Conservation (phyloP, 2,888 invertebrate genomes). For the Pseudococcus jackbeardsleyi region DNA sequence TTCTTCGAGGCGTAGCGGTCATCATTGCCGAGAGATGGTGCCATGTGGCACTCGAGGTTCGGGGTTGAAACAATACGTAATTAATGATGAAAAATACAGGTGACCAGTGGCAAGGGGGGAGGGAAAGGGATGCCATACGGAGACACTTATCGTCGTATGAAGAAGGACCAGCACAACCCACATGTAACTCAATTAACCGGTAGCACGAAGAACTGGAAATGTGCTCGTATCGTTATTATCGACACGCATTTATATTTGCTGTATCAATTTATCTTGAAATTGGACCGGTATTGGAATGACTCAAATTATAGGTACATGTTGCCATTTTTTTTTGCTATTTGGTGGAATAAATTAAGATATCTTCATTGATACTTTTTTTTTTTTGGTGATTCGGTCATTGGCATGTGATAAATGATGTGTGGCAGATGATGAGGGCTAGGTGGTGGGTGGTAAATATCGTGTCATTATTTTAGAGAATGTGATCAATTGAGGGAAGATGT, state of each 20-base stretch:
- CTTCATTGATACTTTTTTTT: too few relatives aligned
- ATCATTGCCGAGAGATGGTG: not conserved
- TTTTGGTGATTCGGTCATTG: too few relatives aligned
- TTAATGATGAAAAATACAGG: not conserved
- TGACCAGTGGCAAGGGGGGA: not conserved
- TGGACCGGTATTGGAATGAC: not conserved
- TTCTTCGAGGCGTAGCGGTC: not conserved
- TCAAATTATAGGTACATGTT: too few relatives aligned
- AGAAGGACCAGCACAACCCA: not conserved
- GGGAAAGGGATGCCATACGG: not conserved
- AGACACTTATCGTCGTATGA: not conserved
- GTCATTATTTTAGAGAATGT: too few relatives aligned
- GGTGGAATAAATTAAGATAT: too few relatives aligned
- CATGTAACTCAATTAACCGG: not conserved
- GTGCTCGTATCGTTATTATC: not conserved
- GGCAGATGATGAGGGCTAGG: too few relatives aligned
- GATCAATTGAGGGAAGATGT: too few relatives aligned
- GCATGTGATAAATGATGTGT: too few relatives aligned
- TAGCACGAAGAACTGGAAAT: not conserved
- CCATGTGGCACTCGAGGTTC: not conserved
- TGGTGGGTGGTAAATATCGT: too few relatives aligned
- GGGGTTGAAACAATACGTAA: not conserved
- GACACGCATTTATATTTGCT: not conserved
- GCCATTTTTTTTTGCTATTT: too few relatives aligned
- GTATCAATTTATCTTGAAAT: not conserved